Evolutionary conservation across 1,140 invertebrate species (phyloP).

Genomic region (Phthorimaea operculella): DNA sequence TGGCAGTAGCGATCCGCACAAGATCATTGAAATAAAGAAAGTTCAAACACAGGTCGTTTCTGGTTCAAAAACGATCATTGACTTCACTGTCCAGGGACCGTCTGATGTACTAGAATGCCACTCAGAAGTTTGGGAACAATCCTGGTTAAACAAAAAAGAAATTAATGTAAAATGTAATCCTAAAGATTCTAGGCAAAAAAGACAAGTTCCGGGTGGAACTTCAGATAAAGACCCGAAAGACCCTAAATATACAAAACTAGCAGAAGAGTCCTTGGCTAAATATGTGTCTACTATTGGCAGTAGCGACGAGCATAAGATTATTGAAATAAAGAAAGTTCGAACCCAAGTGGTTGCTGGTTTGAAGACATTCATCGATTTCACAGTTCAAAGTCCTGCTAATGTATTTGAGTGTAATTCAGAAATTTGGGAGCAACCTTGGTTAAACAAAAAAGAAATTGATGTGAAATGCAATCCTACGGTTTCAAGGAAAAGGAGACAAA

Average conservation of each 20-base stretch:
- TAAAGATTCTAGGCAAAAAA: too few relatives aligned
- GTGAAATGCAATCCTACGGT: conserved; percentile 20
- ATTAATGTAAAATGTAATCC: conserved; percentile 26
- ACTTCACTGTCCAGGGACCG: conserved; percentile 34
- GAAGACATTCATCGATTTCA: too few relatives aligned
- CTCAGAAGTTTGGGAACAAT: conserved; percentile 31
- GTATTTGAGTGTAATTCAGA: conserved; percentile 27
- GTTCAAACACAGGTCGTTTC: conserved; percentile 31
- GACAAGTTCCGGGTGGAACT: too few relatives aligned
- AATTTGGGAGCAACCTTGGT: conserved; percentile 25
- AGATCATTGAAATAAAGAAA: conserved; percentile 32
- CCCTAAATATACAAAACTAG: too few relatives aligned
- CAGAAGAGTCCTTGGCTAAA: too few relatives aligned
- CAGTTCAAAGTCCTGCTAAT: conserved; percentile 1
- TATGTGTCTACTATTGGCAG: too few relatives aligned
- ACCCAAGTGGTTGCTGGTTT: too few relatives aligned
- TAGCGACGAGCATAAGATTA: too few relatives aligned
- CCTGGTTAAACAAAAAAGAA: conserved; percentile 29
- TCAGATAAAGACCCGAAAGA: too few relatives aligned
- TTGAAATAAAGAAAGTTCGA: too few relatives aligned
- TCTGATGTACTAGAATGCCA: too few relatives aligned
- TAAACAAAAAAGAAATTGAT: conserved; percentile 20
- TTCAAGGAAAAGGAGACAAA: not conserved
- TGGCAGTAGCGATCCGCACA: conserved; percentile 38
- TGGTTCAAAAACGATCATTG: conserved; percentile 31